These are phyloP conservation scores for Xylota segnis DNA, from an alignment of 2,888 invertebrate species.

Conservation along the genomic window DNA sequence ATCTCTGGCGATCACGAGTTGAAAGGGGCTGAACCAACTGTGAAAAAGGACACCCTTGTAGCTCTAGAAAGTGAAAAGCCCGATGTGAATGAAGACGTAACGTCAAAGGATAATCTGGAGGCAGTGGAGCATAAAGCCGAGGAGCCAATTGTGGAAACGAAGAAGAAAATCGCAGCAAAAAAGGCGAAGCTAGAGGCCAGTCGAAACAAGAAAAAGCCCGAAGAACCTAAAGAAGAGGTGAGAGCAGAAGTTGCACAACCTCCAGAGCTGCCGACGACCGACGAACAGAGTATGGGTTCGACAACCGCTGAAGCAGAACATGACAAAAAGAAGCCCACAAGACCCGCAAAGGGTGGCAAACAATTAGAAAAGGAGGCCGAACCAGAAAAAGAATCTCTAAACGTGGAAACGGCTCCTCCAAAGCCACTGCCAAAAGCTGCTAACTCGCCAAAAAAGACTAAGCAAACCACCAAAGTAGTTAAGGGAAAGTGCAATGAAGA, in stretches of 20 bases:
- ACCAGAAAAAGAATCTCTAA: neutral
- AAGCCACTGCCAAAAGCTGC: slow-evolving; percentile 54
- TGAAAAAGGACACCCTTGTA: slow-evolving; percentile 36
- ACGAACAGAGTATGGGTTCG: neutral
- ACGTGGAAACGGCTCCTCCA: neutral
- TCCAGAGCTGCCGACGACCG: neutral
- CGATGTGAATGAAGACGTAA: neutral
- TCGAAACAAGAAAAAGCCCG: slow-evolving; percentile 76
- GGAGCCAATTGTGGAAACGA: slow-evolving; percentile 62
- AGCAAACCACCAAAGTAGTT: slow-evolving; percentile 35
- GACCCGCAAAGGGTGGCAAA: slow-evolving; percentile 2
- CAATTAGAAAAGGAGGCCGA: slow-evolving; percentile 14
- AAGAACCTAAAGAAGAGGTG: slow-evolving; percentile 74
- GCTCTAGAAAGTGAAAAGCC: slow-evolving; percentile 8
- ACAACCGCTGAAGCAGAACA: slow-evolving; percentile 9
- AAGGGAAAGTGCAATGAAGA: slow-evolving; percentile 69
- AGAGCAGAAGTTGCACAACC: slow-evolving; percentile 4
- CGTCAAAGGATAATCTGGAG: slow-evolving; percentile 7
- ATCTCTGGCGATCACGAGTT: slow-evolving; percentile 15
- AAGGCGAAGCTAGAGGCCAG: slow-evolving; percentile 76
- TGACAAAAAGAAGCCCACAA: slow-evolving; percentile 57
- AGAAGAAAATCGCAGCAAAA: slow-evolving; percentile 76
- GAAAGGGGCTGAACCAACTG: neutral
- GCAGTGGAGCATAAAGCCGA: slow-evolving; percentile 35
- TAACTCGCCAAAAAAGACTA: slow-evolving; percentile 55